Conservation (phyloP, 2,113 vertebrate species). For the Bos indicus region DNA sequence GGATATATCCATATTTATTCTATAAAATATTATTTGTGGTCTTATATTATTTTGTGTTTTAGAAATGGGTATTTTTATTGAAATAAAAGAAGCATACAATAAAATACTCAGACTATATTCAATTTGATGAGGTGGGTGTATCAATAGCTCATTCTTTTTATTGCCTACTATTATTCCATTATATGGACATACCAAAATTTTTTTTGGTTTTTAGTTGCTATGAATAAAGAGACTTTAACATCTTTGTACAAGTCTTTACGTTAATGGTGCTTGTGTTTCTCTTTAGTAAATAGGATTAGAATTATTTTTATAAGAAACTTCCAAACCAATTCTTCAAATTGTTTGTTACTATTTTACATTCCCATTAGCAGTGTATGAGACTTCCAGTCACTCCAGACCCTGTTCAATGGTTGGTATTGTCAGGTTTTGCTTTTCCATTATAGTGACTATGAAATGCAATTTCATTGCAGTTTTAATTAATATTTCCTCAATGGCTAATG, state of each 20-base stretch:
- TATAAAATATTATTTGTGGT: not conserved
- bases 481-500: not conserved
- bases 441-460: not conserved
- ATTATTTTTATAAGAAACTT: not conserved
- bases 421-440: not conserved
- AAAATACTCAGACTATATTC: not conserved
- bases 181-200: not conserved
- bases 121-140: not conserved
- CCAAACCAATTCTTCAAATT: not conserved
- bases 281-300: not conserved
- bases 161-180: not conserved
- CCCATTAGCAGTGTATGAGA: not conserved
- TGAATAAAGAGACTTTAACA: not conserved
- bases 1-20: not conserved
- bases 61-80: not conserved
- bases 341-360: not conserved
- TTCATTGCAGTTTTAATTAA: not conserved
- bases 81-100: not conserved
- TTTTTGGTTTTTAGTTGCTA: not conserved
- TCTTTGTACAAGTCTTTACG: not conserved
- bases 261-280: not conserved
- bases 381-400: too few relatives aligned
- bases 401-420: not conserved
- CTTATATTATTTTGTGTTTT: not conserved
- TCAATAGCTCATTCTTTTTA: not conserved